Evolutionary conservation across 2,888 invertebrate species (phyloP).

Genomic region (Sphaeridia pumilis): DNA sequence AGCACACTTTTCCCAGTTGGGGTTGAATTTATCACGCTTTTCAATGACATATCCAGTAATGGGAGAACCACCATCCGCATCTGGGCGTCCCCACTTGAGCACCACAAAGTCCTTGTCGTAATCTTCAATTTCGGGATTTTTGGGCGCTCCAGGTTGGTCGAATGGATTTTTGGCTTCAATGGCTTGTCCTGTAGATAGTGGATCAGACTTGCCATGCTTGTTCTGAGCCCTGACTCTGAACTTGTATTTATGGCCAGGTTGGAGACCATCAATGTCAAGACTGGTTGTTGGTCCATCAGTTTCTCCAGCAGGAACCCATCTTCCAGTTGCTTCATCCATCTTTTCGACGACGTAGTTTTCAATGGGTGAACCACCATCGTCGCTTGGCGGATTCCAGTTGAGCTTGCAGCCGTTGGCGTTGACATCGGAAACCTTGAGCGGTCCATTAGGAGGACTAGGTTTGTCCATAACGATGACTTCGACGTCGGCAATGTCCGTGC

Average conservation of each 20-base stretch:
- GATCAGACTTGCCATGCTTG: constrained; percentile 92
- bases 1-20: constrained; percentile 76
- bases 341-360: constrained; percentile 51
- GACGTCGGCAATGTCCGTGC: constrained; percentile 87
- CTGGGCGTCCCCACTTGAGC: constrained; percentile 85
- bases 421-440: constrained; percentile 77
- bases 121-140: constrained; percentile 77
- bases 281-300: constrained; percentile 71
- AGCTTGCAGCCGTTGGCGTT: constrained; percentile 80
- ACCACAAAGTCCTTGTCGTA: constrained; percentile 92
- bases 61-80: constrained; percentile 88
- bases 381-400: constrained; percentile 83
- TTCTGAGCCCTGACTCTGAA: constrained; percentile 93
- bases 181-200: constrained; percentile 70
- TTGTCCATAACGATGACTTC: constrained; percentile 80
- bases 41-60: constrained; percentile 92
- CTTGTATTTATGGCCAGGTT: constrained; percentile 91
- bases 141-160: constrained; percentile 70
- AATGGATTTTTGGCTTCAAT: constrained; percentile 96
- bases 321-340: constrained; percentile 76
- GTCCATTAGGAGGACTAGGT: constrained; percentile 82
- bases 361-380: constrained; percentile 55
- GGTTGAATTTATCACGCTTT: constrained; percentile 49
- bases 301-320: constrained; percentile 89
- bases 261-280: constrained; percentile 68